Base-by-base conservation (phyloP, 2,113 vertebrate species). In the Eptesicus fuscus region DNA sequence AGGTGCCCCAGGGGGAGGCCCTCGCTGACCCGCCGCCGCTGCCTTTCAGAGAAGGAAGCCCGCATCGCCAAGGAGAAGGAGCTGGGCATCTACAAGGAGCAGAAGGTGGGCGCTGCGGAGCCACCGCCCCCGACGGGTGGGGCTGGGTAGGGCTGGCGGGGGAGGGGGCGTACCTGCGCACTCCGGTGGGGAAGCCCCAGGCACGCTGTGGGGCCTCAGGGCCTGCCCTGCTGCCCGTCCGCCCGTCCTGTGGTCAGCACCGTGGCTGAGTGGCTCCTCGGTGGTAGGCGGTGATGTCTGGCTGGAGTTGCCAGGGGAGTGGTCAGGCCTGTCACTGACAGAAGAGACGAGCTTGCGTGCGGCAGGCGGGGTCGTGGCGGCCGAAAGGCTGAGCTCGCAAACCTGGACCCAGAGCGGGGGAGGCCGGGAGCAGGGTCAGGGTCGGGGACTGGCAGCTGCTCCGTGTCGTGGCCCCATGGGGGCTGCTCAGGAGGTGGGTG, bases 11-110 rank as follows among this genome's bases (percentile, higher is more conserved):
- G 42, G 0, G 0, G 1, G 4, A 7, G 82, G 61, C 63, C 78
- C 6, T 5, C 0, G 53, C 96, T 98, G 83, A 98, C 53, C 70
- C 42, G 89, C 88, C 65, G 17, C 92, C 95, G 97, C 94, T 95
- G 53, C 94, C 86, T 98, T 98, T 74, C 97, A 99, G 99, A 99
- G 97, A 99, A 99, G 88, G 99, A 99, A 96, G 99, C 99, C 10
- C 99, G 98, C 92, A 99, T 99, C 79, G 99, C 99, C 1, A 99
- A 99, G 98, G 99, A 99, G 97, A 99, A 99, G 97, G 99, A 99
- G 96, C 99, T 99, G 3, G 99, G 99, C 37, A 99, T 99, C 98
- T 99, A 99, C 98, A 99, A 99, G 96, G 99, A 99, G 69, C 99
- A 98, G 97, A 99, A 99, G 99, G 99, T 99, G 96, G 82, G 90